Conservation (phyloP, 2,888 invertebrate species). For the Willowsia nigromaculata region DNA sequence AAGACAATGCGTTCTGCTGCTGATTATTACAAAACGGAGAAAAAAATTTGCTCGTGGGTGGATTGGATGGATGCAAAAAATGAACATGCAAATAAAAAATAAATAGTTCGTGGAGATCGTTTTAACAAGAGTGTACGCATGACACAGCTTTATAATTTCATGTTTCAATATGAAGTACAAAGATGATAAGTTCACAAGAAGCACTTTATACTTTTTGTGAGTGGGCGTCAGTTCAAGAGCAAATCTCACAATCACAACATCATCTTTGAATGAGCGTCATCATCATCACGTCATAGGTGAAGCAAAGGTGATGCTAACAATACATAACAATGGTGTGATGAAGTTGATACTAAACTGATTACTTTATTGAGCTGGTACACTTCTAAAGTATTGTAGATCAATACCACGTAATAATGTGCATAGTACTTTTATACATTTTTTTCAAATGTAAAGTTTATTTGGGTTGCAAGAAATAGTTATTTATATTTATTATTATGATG, state of each 20-base stretch:
- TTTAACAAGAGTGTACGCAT: background rate
- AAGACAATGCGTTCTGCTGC: background rate
- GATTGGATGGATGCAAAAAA: background rate
- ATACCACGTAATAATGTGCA: no score
- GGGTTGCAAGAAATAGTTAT: no score
- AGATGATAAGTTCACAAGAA: background rate
- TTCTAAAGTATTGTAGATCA: no score
- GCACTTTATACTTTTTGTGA: background rate
- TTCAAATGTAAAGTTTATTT: no score
- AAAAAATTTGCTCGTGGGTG: background rate
- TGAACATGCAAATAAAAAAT: background rate
- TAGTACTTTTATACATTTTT: no score
- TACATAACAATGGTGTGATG: no score
- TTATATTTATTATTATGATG: no score
- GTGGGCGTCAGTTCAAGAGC: slow-evolving; percentile 49
- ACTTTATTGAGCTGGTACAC: no score
- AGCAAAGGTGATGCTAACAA: no score
- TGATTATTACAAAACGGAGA: background rate
- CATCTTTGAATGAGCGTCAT: background rate
- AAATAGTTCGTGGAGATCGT: background rate
- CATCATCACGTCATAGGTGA: background rate
- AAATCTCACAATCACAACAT: background rate
- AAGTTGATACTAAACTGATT: no score
- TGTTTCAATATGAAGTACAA: background rate
- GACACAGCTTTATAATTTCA: background rate